Evolutionary conservation across 1,140 invertebrate species (phyloP).

Genomic region (Colletes latitarsis): DNA sequence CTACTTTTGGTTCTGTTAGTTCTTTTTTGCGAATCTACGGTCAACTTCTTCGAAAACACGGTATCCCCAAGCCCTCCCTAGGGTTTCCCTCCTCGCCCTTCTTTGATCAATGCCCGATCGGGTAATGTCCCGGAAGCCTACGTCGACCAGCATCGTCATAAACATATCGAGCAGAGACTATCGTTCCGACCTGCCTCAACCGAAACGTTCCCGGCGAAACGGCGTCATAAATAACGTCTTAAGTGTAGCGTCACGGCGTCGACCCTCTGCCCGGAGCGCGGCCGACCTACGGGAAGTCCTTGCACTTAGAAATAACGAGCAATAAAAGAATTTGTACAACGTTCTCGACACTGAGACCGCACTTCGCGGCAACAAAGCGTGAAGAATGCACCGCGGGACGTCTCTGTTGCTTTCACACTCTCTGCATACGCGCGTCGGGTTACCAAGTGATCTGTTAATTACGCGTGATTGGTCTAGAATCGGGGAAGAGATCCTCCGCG

Average conservation of each 20-base stretch:
- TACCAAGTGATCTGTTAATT: too few species aligned
- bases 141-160: constrained; percentile 67
- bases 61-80: neutral
- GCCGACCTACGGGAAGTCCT: constrained; percentile 52
- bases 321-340: constrained; percentile 16
- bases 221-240: constrained; percentile 79
- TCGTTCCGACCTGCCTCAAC: constrained; percentile 75
- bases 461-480: too few species aligned
- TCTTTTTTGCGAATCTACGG: neutral
- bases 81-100: constrained; percentile 19
- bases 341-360: constrained; percentile 8
- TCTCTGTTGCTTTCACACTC: neutral
- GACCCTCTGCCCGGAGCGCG: constrained; percentile 58
- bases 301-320: constrained; percentile 47
- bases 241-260: constrained; percentile 73
- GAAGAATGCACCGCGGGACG: neutral
- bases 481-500: too few species aligned
- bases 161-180: constrained; percentile 73
- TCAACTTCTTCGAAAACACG: too few species aligned
- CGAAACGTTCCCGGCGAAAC: constrained; percentile 75
- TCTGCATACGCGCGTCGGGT: too few species aligned
- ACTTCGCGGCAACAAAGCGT: neutral
- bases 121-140: constrained; percentile 30
- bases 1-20: neutral
- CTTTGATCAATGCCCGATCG: constrained; percentile 12